These are phyloP conservation scores for Pristionchus fissidentatus DNA, from an alignment of 2,888 invertebrate genomes.

Conservation along the genomic window DNA sequence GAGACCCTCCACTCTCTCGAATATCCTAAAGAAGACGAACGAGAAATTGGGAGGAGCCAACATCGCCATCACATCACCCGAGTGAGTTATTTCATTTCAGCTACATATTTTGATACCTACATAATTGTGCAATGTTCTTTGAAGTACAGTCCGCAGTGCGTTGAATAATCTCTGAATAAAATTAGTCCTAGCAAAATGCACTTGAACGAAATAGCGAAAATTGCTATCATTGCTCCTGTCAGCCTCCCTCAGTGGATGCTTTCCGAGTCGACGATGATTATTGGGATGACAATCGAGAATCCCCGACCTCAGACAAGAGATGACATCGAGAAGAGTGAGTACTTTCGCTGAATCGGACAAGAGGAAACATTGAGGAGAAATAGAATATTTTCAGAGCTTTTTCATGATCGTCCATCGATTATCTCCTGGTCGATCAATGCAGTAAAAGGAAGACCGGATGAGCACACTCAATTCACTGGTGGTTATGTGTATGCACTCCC, in stretches of 20 bases:
- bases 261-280: not conserved
- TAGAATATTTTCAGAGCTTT: not conserved
- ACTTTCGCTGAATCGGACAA: not conserved
- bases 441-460: not conserved
- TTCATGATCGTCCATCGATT: not conserved
- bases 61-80: not conserved
- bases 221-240: too few relatives aligned
- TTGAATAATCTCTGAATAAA: too few relatives aligned
- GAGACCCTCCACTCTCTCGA: not conserved
- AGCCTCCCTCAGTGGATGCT: not conserved
- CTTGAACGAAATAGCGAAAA: too few relatives aligned
- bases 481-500: not conserved
- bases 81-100: not conserved
- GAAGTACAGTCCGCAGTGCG: too few relatives aligned
- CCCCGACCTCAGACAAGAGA: not conserved
- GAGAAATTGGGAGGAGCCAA: not conserved
- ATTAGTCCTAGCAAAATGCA: too few relatives aligned
- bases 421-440: not conserved
- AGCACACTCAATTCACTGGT: not conserved
- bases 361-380: too few relatives aligned
- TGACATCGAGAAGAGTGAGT: not conserved
- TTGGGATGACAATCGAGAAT: not conserved
- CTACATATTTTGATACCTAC: too few relatives aligned
- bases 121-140: too few relatives aligned
- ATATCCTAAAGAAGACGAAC: not conserved